A percentile compares a stretch with the other conserved stretches of the same genome.
Conservation (phyloP, 2,888 invertebrate genomes). For the Morpho helenor region DNA sequence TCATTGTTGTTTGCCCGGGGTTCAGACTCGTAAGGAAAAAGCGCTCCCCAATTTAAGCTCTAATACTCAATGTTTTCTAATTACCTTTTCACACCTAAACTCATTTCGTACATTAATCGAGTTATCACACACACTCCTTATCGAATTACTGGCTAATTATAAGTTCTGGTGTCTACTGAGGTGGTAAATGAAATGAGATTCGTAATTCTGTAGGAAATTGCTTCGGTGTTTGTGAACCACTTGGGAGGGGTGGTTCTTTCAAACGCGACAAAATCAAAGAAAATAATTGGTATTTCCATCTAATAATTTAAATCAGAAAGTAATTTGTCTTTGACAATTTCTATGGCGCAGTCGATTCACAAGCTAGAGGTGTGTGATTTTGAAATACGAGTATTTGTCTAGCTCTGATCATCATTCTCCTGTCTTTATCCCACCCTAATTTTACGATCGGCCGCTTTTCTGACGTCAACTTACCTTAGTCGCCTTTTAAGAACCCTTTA, state of each 20-base stretch:
- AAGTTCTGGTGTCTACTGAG: constrained; percentile 52
- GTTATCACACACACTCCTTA: background rate
- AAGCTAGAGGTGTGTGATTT: too few species aligned
- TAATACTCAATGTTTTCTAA: background rate
- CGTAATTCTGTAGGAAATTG: constrained; percentile 45
- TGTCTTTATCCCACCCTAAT: too few species aligned
- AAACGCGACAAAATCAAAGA: constrained; percentile 18
- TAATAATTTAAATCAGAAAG: constrained; percentile 14
- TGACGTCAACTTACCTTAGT: too few species aligned
- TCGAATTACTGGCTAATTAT: constrained; percentile 39
- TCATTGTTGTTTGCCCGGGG: too few species aligned
- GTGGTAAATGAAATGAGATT: constrained; percentile 51
- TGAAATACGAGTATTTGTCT: too few species aligned
- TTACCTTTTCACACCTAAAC: constrained; percentile 3
- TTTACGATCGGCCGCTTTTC: too few species aligned
- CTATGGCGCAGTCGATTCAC: background rate
- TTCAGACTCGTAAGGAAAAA: too few species aligned
- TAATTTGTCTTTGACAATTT: constrained; percentile 10
- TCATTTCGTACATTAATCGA: background rate
- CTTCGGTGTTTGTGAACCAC: constrained; percentile 31
- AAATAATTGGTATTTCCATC: constrained; percentile 11
- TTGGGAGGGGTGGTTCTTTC: constrained; percentile 25
- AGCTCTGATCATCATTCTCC: too few species aligned
- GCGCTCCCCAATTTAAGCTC: too few species aligned
- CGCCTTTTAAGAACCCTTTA: too few species aligned